Conservation (phyloP, 1,140 invertebrate genomes). For the Eumeta japonica region DNA sequence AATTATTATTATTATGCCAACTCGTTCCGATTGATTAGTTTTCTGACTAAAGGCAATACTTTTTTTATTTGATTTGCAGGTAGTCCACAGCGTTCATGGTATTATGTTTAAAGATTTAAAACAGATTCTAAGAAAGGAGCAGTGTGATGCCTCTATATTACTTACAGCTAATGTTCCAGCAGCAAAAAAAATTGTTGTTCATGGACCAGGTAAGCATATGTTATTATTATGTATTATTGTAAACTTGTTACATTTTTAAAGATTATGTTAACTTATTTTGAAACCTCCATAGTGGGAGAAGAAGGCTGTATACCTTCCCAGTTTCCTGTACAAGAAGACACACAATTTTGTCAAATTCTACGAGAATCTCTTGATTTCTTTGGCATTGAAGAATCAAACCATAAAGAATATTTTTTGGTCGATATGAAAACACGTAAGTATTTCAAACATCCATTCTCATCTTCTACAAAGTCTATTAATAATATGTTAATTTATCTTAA, state of each 20-base stretch:
- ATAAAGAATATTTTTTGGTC: constrained; percentile 90
- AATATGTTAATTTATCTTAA: constrained; percentile 15
- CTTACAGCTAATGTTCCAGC: constrained; percentile 98
- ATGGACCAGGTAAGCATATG: constrained; percentile 69
- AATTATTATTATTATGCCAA: too few relatives aligned
- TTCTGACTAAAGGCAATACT: constrained; percentile 8
- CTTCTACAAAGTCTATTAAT: not conserved
- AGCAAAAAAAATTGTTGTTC: constrained; percentile 98
- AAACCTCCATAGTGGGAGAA: constrained; percentile 69
- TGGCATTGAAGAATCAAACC: constrained; percentile 87
- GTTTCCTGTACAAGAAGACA: constrained; percentile 98
- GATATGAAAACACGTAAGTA: constrained; percentile 96
- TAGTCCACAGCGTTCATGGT: constrained; percentile 95
- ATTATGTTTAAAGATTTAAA: constrained; percentile 99
- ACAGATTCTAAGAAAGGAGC: constrained; percentile 97
- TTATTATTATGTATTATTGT: constrained; percentile 5
- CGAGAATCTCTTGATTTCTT: constrained; percentile 97
- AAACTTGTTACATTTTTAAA: not conserved
- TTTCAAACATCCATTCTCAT: not conserved
- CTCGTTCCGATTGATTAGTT: constrained; percentile 3
- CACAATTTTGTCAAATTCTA: constrained; percentile 94
- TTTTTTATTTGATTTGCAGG: constrained; percentile 55
- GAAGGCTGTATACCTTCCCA: constrained; percentile 95
- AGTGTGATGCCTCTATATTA: constrained; percentile 96
- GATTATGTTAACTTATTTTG: too few relatives aligned